Evolutionary conservation across 2,888 invertebrate genomes (phyloP), one percentile per base, ranked within the genome.

Genomic region (Diadromus collaris): DNA sequence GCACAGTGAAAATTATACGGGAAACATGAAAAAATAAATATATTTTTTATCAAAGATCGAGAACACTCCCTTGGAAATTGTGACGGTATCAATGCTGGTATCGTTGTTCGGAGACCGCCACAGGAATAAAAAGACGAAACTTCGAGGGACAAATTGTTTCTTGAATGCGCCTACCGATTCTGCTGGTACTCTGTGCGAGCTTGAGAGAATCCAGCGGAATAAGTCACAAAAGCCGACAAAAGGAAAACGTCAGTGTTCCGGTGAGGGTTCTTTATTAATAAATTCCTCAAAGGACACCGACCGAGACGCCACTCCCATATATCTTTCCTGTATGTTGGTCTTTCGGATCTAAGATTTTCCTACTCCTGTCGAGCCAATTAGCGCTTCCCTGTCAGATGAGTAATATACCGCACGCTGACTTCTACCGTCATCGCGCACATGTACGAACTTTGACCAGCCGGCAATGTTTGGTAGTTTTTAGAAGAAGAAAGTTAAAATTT

Each of bases 221-320:
- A 56, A 56, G 46, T 61, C 29, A 70, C 73, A 73, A 60, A 69
- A 63, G 73, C 79, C 76, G 79, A 77, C 79, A 74, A 77, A 80
- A 80, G 76, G 27, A 19, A 51, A 56, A 44, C 32, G 41, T 60
- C 64, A 70, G 61, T 64, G 65, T 73, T 65, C 19, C 64, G 46
- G 64, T 13, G 56, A 68, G 58, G 76, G 69, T 63, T 46, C 76
- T 76, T 56, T 73, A 74, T 80, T 80, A 74, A 65, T 77, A 77
- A 76, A 75, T 80, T 78, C 44, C 68, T 78, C 79, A 81, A 82
- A 82, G 76, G 65, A 78, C 68, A 76, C 82, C 82, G 81, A 80
- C 34, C 51, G 41, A 27, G 38, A n/a, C 67, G 38, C 24, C 56
- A 46, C 73, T 65, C 69, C 54, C 69, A 41, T 70, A 72, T 78